Evolutionary conservation across 2,113 vertebrate species (phyloP).

Genomic region (Sinosuthora webbiana): DNA sequence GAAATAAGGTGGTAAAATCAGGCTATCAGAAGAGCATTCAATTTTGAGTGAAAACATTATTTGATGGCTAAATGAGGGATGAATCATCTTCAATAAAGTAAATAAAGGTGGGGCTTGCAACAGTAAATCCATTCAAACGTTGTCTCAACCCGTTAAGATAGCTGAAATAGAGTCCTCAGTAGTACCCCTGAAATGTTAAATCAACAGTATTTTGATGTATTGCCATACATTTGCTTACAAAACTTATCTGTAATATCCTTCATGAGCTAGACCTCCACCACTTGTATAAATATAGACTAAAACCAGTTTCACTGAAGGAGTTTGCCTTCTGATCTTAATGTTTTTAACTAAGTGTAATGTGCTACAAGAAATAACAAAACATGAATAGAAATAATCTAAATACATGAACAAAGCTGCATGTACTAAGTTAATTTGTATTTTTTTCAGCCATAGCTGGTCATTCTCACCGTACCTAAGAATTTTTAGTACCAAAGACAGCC

Average conservation of each 20-base stretch:
- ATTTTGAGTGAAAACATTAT: background rate
- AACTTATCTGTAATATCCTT: background rate
- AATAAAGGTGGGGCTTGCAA: background rate
- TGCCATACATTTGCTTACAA: background rate
- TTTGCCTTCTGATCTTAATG: background rate
- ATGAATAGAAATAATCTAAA: background rate
- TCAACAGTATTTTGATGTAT: background rate
- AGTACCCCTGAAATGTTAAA: background rate
- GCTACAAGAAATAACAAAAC: background rate
- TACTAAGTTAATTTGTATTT: background rate
- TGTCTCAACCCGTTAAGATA: background rate
- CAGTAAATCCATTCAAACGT: background rate
- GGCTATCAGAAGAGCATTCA: background rate
- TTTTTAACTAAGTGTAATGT: background rate
- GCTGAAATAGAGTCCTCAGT: background rate
- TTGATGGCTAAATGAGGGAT: background rate
- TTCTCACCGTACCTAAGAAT: background rate
- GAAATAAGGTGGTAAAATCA: background rate
- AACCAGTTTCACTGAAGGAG: background rate
- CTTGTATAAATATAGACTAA: background rate
- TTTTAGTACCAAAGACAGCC: background rate
- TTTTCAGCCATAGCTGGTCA: background rate
- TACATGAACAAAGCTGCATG: background rate
- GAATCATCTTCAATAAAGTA: background rate
- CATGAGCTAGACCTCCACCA: background rate